Base-by-base conservation (phyloP, 2,797 vertebrate genomes). In the Sebastiscus albofasciatus region DNA sequence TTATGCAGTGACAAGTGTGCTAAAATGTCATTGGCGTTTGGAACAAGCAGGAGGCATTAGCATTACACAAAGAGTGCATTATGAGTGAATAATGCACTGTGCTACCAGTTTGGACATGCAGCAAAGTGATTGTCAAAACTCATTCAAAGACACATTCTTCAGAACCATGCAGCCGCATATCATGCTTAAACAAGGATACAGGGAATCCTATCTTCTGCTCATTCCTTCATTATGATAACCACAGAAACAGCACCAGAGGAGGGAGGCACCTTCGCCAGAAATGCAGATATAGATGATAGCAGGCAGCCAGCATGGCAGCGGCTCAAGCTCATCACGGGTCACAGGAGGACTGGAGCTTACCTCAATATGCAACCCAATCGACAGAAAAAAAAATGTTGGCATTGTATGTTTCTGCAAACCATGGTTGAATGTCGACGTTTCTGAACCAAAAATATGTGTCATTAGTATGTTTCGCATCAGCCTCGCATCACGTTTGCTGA, bases 41-140 rank as follows among this genome's bases (percentile, higher is more conserved):
- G 80, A 87, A 86, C 81, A 86, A 79, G 80, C 87, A 89, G 83
- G 90, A 96, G 93, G 95, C 95, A 95, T 96, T 97, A 97, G 96
- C 96, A 96, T 95, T 94, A 92, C 88, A 95, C 93, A 94, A 95
- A 95, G 95, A 95, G 95, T 94, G 95, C 89, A 95, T 96, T 96
- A 95, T 95, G 92, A 89, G 94, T 98, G 97, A 98, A 97, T 97
- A 98, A 98, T 97, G 96, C 95, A 93, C 92, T 79, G 72, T 88
- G 93, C 96, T 95, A 98, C 96, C 96, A 96, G 95, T 92, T 95
- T 95, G 95, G 97, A 98, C 97, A 95, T 93, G 95, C 95, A 96
- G 95, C 97, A 97, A 99, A 98, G 96, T 97, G 94, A 94, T 93
- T 97, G 98, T 97, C 98, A 97, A 96, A 97, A 93, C 92, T 96